Conservation (phyloP, 2,113 vertebrate species). For the Catharus minimus region DNA sequence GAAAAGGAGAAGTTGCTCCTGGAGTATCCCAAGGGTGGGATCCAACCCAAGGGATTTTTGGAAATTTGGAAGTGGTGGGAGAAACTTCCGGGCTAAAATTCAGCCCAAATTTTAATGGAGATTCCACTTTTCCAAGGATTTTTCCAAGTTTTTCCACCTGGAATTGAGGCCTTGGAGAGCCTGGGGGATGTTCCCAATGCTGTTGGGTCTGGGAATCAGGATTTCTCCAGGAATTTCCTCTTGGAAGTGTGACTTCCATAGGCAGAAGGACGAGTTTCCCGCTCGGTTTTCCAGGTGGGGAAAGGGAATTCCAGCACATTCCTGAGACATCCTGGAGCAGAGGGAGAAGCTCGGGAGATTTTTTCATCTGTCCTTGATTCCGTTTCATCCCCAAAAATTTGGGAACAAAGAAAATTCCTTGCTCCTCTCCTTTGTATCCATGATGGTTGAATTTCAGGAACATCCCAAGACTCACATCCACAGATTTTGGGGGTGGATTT, state of each 20-base stretch:
- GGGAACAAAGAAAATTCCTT: background rate
- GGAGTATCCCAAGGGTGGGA: background rate
- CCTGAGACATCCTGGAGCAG: fast-evolving
- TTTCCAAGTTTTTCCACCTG: fast-evolving
- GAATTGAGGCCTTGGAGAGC: background rate
- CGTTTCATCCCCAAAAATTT: background rate
- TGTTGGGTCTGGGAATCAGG: background rate
- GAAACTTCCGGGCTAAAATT: background rate
- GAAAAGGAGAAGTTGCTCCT: background rate
- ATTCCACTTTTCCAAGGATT: background rate
- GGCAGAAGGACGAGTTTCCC: background rate
- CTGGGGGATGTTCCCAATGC: background rate
- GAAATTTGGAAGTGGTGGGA: background rate
- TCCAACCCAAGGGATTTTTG: fast-evolving
- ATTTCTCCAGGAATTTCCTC: background rate
- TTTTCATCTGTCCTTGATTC: background rate
- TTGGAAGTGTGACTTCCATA: background rate
- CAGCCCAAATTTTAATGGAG: fast-evolving
- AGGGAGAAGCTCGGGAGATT: background rate
- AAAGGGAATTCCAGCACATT: background rate
- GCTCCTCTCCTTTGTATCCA: background rate
- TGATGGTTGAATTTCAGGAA: fast-evolving
- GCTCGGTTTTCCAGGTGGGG: background rate
- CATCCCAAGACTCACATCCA: background rate
- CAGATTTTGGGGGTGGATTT: background rate